Conservation (phyloP, 2,113 vertebrate genomes). For the Toxostoma redivivum region DNA sequence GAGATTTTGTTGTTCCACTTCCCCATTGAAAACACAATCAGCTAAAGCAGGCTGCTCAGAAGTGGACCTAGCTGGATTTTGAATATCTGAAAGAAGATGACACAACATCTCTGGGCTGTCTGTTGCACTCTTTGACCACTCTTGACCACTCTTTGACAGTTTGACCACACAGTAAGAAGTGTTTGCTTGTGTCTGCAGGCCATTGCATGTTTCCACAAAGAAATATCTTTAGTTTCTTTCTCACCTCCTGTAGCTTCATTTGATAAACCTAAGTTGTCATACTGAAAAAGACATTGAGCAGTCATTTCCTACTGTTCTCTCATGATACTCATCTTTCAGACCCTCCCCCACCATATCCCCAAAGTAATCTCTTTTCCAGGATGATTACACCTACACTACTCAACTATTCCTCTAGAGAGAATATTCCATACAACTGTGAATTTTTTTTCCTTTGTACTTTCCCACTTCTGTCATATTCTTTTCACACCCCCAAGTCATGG, state of each 20-base stretch:
- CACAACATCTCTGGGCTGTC: not conserved
- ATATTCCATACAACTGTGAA: not conserved
- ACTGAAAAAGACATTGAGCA: not conserved
- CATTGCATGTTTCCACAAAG: not conserved
- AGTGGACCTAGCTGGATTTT: not conserved
- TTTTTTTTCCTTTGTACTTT: not conserved
- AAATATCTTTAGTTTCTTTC: not conserved
- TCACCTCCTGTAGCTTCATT: not conserved
- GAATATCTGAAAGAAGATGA: not conserved
- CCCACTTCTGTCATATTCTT: not conserved
- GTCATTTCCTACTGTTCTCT: not conserved
- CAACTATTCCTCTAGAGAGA: not conserved
- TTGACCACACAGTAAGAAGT: not conserved
- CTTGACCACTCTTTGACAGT: not conserved
- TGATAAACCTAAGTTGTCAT: not conserved
- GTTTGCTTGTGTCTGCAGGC: not conserved
- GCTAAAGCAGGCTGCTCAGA: not conserved
- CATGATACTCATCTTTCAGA: not conserved
- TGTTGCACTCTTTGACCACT: not conserved
- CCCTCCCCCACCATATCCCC: accelerated
- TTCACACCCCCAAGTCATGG: not conserved
- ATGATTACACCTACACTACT: not conserved
- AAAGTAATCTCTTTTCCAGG: not conserved
- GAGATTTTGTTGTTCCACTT: not conserved
- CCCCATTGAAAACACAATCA: not conserved